Percentiles rank a stretch among this genome's conserved stretches.
Evolutionary conservation across 30 jellyfish, hydroid and myxozoan genomes (phyloP).

Genomic region (Thelohanellus kitauei): DNA sequence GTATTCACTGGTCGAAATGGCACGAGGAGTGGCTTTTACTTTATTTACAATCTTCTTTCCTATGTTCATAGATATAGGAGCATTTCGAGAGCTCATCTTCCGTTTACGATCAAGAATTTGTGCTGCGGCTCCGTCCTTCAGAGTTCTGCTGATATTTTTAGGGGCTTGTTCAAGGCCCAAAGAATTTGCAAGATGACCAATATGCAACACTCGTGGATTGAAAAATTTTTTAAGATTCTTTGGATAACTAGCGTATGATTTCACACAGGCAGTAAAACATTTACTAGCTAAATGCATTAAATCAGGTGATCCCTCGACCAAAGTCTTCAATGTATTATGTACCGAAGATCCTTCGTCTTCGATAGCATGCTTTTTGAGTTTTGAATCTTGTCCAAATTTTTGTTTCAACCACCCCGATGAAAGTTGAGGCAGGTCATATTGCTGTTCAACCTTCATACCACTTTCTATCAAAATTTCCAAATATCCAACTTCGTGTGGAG

Average conservation of each 20-base stretch:
- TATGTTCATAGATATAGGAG: too few species aligned
- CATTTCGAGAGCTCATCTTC: too few species aligned
- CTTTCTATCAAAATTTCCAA: conserved; percentile 5
- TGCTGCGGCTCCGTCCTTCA: too few species aligned
- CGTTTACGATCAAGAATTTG: too few species aligned
- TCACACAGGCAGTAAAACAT: conserved; percentile 38
- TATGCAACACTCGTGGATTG: conserved; percentile 27
- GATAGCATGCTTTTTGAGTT: conserved; percentile 5
- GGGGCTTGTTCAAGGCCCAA: conserved; percentile 73
- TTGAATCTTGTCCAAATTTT: too few species aligned
- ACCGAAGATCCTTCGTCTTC: conserved; percentile 26
- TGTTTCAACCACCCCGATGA: too few species aligned
- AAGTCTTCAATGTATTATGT: conserved; percentile 17
- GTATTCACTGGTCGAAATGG: too few species aligned
- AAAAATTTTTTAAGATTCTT: conserved; percentile 19
- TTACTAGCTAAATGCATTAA: conserved; percentile 14
- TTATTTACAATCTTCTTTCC: too few species aligned
- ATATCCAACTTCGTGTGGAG: conserved; percentile 49
- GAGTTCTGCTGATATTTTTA: conserved; percentile 1
- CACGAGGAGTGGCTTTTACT: too few species aligned
- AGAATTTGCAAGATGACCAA: conserved; percentile 66
- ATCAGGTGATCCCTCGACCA: conserved; percentile 1
- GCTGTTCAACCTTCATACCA: conserved; percentile 10
- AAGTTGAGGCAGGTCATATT: too few species aligned
- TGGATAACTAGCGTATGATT: conserved; percentile 63